These are phyloP conservation scores for Zeugodacus cucurbitae DNA, from an alignment of 1,140 invertebrate species.

Conservation along the genomic window DNA sequence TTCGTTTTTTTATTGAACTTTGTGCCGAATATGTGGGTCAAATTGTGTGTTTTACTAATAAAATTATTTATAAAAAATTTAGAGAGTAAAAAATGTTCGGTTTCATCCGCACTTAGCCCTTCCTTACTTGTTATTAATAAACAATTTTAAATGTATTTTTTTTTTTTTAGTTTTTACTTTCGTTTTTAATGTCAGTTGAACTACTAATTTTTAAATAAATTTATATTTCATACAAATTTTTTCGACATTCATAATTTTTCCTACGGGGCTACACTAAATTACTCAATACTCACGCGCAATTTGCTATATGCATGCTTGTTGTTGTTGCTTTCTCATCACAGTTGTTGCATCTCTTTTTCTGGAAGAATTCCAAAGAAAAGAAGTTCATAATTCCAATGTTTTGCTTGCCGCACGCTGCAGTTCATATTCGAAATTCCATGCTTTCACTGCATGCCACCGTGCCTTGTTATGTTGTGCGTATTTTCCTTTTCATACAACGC, in stretches of 20 bases:
- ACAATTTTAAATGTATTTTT: no score
- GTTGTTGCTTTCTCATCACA: neutral
- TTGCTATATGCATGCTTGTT: neutral
- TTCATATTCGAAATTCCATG: constrained; percentile 32
- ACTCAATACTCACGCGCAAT: neutral
- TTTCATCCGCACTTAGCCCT: no score
- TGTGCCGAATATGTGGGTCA: no score
- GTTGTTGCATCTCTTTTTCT: neutral
- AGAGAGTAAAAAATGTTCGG: no score
- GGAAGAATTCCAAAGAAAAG: constrained; percentile 1
- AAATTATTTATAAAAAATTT: no score
- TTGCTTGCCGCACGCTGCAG: neutral
- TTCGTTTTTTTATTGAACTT: no score
- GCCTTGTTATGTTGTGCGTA: neutral
- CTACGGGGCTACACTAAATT: neutral
- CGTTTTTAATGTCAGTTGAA: no score
- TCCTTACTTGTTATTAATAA: no score
- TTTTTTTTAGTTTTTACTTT: no score
- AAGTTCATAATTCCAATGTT: constrained; percentile 28
- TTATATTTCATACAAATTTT: no score
- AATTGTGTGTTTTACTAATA: no score
- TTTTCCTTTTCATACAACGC: neutral
- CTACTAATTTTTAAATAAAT: no score
- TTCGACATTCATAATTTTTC: neutral
- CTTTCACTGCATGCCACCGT: constrained; percentile 7